Evolutionary conservation across 1,140 invertebrate genomes (phyloP).

Genomic region (Cotesia typhae): DNA sequence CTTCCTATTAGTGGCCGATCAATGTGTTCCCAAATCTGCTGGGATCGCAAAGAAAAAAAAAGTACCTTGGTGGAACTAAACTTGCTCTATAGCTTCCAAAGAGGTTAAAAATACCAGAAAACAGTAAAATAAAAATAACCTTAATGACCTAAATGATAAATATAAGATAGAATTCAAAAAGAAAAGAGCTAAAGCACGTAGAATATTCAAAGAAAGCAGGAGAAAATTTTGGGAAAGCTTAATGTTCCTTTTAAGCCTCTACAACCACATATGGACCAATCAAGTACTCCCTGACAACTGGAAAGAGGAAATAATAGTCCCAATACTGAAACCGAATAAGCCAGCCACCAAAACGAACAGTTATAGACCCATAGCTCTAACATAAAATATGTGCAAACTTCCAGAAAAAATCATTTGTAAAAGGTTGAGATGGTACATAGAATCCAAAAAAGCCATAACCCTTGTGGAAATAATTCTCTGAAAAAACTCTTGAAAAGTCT

Average conservation of each 20-base stretch:
- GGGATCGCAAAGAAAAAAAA: conserved; percentile 28
- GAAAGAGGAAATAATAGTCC: conserved; percentile 11
- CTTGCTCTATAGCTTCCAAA: conserved; percentile 46
- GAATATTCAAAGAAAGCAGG: conserved; percentile 33
- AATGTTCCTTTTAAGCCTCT: conserved; percentile 11
- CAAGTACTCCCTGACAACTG: conserved; percentile 10
- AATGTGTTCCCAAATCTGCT: conserved; percentile 41
- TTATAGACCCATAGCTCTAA: conserved; percentile 23
- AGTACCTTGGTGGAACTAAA: conserved; percentile 53
- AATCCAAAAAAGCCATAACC: background rate
- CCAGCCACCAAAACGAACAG: background rate
- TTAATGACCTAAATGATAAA: conserved; percentile 34
- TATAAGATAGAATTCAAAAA: conserved; percentile 46
- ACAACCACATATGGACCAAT: conserved; percentile 13
- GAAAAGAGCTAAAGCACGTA: conserved; percentile 37
- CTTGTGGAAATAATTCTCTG: too few relatives aligned
- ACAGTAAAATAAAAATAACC: conserved; percentile 43
- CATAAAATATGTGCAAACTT: conserved; percentile 24
- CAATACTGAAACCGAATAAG: conserved; percentile 16
- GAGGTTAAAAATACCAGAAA: conserved; percentile 47
- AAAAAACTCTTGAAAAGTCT: too few relatives aligned
- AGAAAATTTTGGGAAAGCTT: conserved; percentile 29
- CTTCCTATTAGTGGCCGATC: conserved; percentile 42
- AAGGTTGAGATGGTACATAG: conserved; percentile 16
- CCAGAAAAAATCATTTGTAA: conserved; percentile 26